A percentile compares a stretch with the other conserved stretches of the same genome.
Evolutionary conservation across 2,113 vertebrate genomes (phyloP).

Genomic region (Mustela lutreola): DNA sequence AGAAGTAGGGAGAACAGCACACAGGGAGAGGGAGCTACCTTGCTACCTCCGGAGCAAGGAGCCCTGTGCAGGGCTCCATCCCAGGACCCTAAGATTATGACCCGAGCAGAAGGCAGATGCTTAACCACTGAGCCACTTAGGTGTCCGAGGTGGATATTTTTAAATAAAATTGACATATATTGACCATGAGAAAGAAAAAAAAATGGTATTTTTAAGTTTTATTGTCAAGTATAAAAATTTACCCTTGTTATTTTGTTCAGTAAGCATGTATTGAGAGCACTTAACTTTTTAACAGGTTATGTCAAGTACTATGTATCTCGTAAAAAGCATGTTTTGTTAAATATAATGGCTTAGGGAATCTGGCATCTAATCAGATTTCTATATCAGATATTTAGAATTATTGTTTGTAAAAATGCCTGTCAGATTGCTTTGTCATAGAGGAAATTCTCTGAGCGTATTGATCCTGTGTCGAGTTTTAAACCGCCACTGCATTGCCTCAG

Average conservation of each 20-base stretch:
- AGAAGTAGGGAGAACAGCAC: too few relatives aligned
- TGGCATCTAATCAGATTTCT: neutral
- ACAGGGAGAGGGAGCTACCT: too few relatives aligned
- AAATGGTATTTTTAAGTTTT: neutral
- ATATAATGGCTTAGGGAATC: neutral
- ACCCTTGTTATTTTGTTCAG: neutral
- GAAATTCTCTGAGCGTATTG: neutral
- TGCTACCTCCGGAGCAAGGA: too few relatives aligned
- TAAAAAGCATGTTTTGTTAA: slow-evolving; percentile 18
- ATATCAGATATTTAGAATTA: neutral
- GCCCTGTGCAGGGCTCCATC: too few relatives aligned
- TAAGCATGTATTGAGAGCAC: neutral
- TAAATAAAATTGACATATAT: neutral
- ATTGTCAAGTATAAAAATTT: neutral
- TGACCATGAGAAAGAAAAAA: neutral
- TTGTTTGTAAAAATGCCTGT: slow-evolving; percentile 33
- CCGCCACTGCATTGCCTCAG: neutral
- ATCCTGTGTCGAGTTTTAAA: neutral
- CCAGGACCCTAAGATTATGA: too few relatives aligned
- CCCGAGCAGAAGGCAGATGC: too few relatives aligned
- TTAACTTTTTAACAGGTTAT: neutral
- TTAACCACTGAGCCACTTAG: too few relatives aligned
- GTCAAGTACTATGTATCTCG: neutral
- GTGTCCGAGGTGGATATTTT: neutral
- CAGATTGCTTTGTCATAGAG: neutral